Conservation (phyloP, 2,113 vertebrate species). For the Scomber colias region DNA sequence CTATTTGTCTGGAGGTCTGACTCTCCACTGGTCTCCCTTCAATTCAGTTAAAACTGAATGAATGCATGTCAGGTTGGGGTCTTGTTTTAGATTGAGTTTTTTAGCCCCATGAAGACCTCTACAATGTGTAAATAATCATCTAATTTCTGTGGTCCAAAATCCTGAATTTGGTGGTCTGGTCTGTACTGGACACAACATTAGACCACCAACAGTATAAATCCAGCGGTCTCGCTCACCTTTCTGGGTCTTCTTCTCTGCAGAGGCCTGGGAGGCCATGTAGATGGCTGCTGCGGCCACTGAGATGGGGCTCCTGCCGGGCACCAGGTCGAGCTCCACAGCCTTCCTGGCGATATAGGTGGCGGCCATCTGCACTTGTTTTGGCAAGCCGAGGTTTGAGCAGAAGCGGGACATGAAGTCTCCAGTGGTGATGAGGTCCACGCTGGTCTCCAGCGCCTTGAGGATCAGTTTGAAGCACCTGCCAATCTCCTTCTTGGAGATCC, state of each 20-base stretch:
- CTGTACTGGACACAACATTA: not conserved
- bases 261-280: slow-evolving; percentile 99
- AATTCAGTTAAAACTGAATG: no score
- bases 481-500: slow-evolving; percentile 99
- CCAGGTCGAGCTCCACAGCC: slow-evolving; percentile 96
- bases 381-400: slow-evolving; percentile 97
- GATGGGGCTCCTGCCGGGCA: slow-evolving; percentile 97
- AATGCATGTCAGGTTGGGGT: no score
- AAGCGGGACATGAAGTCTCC: slow-evolving; percentile 99
- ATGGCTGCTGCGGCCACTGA: slow-evolving; percentile 98
- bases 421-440: slow-evolving; percentile 98
- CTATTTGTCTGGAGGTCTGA: no score
- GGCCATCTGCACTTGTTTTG: slow-evolving; percentile 98
- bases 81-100: no score
- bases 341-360: slow-evolving; percentile 97
- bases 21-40: no score
- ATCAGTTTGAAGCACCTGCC: slow-evolving; percentile 99
- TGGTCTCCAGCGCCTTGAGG: slow-evolving; percentile 98
- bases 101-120: no score
- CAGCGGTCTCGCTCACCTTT: slow-evolving; percentile 87
- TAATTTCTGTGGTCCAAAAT: no score
- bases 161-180: no score
- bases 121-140: no score
- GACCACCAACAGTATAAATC: no score
- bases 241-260: slow-evolving; percentile 97